These are phyloP conservation scores for Orthosia cruda DNA, from an alignment of 2,888 invertebrate species.

Conservation along the genomic window DNA sequence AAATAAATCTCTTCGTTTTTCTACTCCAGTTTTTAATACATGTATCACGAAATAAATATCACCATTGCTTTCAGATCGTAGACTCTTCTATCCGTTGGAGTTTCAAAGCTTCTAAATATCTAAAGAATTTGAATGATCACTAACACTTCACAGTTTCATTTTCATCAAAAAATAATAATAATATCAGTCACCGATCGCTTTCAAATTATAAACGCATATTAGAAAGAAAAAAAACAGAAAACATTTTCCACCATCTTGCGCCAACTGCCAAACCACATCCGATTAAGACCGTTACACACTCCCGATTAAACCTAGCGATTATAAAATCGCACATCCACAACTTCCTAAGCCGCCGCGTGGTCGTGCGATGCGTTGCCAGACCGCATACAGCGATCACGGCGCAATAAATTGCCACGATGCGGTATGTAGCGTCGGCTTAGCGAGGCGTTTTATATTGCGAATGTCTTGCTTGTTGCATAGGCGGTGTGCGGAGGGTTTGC, in stretches of 20 bases:
- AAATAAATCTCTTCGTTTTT: neutral
- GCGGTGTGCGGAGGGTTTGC: constrained; percentile 8
- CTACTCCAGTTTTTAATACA: neutral
- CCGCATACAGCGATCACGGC: constrained; percentile 76
- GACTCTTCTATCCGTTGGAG: neutral
- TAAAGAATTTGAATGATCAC: no score
- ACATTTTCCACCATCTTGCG: neutral
- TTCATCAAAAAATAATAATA: neutral
- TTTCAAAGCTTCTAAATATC: neutral
- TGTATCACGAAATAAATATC: neutral
- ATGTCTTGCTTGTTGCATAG: constrained; percentile 75
- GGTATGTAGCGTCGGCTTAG: constrained; percentile 78
- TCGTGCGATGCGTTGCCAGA: constrained; percentile 77
- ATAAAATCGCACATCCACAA: constrained; percentile 63
- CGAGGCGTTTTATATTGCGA: constrained; percentile 75
- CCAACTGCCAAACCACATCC: constrained; percentile 39
- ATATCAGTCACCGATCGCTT: neutral
- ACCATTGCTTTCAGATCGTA: neutral
- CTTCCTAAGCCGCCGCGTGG: constrained; percentile 53
- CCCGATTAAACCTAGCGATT: constrained; percentile 42
- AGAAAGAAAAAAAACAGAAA: neutral
- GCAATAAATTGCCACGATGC: constrained; percentile 80
- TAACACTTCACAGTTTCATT: no score
- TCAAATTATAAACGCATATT: neutral
- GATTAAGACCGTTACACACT: constrained; percentile 30